Evolutionary conservation across 1,140 invertebrate species (phyloP), one percentile per base, ranked within the genome.

Genomic region (Calosoma granatense): DNA sequence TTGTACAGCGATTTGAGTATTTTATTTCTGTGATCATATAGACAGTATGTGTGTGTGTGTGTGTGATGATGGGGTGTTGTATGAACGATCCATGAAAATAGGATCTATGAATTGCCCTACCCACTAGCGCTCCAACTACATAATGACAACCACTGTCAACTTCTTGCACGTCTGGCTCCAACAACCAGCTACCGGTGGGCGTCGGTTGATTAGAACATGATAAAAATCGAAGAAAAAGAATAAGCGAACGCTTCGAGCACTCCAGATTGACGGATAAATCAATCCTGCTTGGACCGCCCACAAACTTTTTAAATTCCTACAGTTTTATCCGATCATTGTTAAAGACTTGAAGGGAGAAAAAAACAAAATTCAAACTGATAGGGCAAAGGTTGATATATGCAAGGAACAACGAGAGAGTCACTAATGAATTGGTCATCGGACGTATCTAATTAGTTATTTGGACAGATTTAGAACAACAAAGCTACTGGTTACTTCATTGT

Each of bases 281-380:
- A 47, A 47, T 47, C 41, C 41, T 12, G 9, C 9, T 47, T 47
- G 41, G 41, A 47, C 41, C 41, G 41, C 41, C 41, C 41, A 47
- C 41, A 47, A 47, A 47, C 41, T 47, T 47, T 47, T 47, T 47
- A 47, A 47, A 47, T 47, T 47, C 41, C 41, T 47, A 47, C 41
- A 47, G 9, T 47, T 47, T 47, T 47, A 47, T 47, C 41, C 41
- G 41, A 47, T 47, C 41, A 47, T 47, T 47, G 41, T 47, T 47
- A 47, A 47, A 47, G 41, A 47, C 41, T 11, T 17, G 4, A 17
- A 47, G 14, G 26, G 4, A 30, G 26, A 6, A 17, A 47, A 17
- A 47, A 47, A 47, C 6, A 47, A 4, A 47, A 47, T 36, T 9
- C 6, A 36, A 36, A 12, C 9, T 17, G 41, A 47, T 47, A 47